These are phyloP conservation scores for Prosapia bicincta DNA, from an alignment of 2,888 invertebrate species.

Conservation along the genomic window DNA sequence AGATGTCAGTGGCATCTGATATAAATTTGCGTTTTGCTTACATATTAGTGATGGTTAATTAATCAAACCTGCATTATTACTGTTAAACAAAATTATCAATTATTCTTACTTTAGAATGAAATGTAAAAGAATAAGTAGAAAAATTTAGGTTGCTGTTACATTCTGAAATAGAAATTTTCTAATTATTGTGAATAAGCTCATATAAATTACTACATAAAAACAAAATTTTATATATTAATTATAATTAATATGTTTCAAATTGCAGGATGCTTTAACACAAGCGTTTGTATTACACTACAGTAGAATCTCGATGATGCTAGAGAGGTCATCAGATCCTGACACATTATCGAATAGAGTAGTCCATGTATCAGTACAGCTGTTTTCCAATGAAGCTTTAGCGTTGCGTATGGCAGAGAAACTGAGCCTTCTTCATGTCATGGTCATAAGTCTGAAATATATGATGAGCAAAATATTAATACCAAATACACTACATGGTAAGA, in stretches of 20 bases:
- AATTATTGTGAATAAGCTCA: too few relatives aligned
- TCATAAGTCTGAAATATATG: constrained; percentile 86
- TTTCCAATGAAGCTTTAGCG: constrained; percentile 91
- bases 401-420: constrained; percentile 87
- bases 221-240: too few relatives aligned
- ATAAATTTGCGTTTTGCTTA: too few relatives aligned
- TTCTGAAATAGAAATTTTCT: too few relatives aligned
- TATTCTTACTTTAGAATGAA: too few relatives aligned
- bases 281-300: constrained; percentile 97
- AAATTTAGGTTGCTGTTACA: too few relatives aligned
- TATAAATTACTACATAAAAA: too few relatives aligned
- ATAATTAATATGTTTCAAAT: constrained; percentile 29
- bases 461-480: constrained; percentile 87
- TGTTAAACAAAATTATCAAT: too few relatives aligned
- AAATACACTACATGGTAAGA: constrained; percentile 76
- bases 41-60: too few relatives aligned
- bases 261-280: constrained; percentile 84
- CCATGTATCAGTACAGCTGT: constrained; percentile 94
- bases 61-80: too few relatives aligned
- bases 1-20: too few relatives aligned
- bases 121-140: too few relatives aligned
- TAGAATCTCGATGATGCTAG: constrained; percentile 87
- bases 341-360: constrained; percentile 93
- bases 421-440: constrained; percentile 89
- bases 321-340: constrained; percentile 81